These are phyloP conservation scores for Marcusenius ussheri DNA, from an alignment of 2,113 vertebrate genomes.

Conservation along the genomic window DNA sequence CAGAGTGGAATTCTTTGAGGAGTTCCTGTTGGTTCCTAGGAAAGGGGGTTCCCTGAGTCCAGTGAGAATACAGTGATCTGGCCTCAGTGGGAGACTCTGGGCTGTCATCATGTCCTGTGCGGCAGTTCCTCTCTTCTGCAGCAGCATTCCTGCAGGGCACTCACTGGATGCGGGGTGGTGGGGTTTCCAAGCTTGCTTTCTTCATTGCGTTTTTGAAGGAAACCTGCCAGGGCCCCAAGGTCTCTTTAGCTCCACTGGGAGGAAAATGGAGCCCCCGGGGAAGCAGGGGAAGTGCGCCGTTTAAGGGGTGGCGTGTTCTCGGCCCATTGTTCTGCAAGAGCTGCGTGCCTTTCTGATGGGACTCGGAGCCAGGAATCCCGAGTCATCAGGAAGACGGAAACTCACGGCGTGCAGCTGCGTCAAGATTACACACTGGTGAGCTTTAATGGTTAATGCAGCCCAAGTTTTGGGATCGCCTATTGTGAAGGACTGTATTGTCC, in stretches of 20 bases:
- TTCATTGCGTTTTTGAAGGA: not conserved
- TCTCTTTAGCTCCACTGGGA: slow-evolving; percentile 1
- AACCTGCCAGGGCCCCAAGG: not conserved
- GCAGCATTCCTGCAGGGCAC: not conserved
- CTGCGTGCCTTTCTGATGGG: slow-evolving; percentile 6
- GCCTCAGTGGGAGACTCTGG: not conserved
- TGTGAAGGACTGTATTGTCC: not conserved
- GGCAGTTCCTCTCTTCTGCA: not conserved
- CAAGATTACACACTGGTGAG: not conserved
- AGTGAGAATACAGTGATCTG: not conserved
- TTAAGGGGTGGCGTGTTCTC: not conserved
- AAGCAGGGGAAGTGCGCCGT: not conserved
- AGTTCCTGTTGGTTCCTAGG: not conserved
- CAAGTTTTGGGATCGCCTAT: not conserved
- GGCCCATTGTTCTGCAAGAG: slow-evolving; percentile 8
- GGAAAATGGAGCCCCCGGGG: not conserved
- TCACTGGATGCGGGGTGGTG: not conserved
- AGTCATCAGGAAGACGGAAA: slow-evolving; percentile 14
- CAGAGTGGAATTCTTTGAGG: not conserved
- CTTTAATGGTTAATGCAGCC: not conserved
- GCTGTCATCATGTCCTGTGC: not conserved
- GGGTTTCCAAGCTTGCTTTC: not conserved
- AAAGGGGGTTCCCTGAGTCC: not conserved
- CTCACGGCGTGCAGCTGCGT: not conserved
- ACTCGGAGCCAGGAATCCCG: not conserved